Conservation (phyloP, 1,140 invertebrate species). For the Gonioctena quinquepunctata region DNA sequence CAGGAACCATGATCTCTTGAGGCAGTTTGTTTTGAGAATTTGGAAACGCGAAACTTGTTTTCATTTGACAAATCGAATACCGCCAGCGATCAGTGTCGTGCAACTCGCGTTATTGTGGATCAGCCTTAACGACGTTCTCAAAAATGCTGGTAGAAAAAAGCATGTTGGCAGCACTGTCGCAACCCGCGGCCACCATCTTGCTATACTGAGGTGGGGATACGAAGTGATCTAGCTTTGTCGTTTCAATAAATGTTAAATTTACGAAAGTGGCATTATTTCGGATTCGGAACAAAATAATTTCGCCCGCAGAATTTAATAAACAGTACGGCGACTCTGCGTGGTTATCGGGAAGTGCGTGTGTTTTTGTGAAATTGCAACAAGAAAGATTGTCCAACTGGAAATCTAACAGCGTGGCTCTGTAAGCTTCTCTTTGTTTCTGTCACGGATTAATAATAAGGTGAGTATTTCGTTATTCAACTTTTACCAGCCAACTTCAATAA, state of each 20-base stretch:
- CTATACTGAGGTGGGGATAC: constrained; percentile 9
- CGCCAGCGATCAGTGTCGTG: too few relatives aligned
- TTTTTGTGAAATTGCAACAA: background rate
- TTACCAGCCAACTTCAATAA: background rate
- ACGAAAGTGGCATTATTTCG: constrained; percentile 6
- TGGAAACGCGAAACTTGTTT: too few relatives aligned
- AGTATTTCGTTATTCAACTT: background rate
- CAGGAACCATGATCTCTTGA: too few relatives aligned
- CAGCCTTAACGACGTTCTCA: too few relatives aligned
- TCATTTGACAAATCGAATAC: too few relatives aligned
- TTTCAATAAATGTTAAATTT: constrained; percentile 1
- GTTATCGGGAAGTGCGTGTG: background rate
- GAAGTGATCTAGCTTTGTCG: background rate
- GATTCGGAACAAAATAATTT: background rate
- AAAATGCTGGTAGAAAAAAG: too few relatives aligned
- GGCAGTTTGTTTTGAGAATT: too few relatives aligned
- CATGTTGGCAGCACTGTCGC: background rate
- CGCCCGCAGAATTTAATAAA: background rate
- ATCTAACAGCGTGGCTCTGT: constrained; percentile 14
- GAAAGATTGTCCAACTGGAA: constrained; percentile 1
- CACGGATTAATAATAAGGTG: background rate
- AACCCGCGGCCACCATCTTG: background rate
- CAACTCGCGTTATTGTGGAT: too few relatives aligned
- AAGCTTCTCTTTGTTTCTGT: constrained; percentile 14
- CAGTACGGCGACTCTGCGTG: background rate